These are phyloP conservation scores for Dascillus cervinus DNA, from an alignment of 2,888 invertebrate genomes.

Conservation along the genomic window DNA sequence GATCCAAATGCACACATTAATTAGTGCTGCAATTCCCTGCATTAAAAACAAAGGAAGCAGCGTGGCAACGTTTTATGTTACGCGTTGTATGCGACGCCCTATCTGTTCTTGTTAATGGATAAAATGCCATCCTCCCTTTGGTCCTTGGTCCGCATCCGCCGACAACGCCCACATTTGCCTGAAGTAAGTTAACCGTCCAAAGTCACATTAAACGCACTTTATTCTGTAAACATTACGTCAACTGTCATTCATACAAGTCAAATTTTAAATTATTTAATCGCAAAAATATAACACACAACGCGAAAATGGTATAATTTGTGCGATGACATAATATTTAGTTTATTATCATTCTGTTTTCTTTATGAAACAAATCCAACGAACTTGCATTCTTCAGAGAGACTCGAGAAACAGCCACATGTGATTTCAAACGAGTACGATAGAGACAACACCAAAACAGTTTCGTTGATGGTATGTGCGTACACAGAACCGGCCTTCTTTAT, in stretches of 20 bases:
- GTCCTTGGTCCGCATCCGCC: constrained; percentile 20
- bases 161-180: constrained; percentile 16
- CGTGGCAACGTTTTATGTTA: constrained; percentile 16
- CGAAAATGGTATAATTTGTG: background rate
- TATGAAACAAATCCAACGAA: constrained; percentile 11
- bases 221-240: background rate
- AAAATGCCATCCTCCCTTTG: constrained; percentile 23
- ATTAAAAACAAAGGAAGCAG: too few species aligned
- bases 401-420: constrained; percentile 1
- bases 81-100: constrained; percentile 12
- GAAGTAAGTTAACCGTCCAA: constrained; percentile 10
- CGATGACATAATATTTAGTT: constrained; percentile 12
- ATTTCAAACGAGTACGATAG: constrained; percentile 4
- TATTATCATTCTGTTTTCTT: constrained; percentile 10
- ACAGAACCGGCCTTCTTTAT: too few species aligned
- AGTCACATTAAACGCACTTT: constrained; percentile 11
- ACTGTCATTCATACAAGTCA: background rate
- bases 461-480: too few species aligned
- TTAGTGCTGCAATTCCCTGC: too few species aligned
- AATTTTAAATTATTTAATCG: background rate
- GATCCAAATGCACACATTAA: too few species aligned
- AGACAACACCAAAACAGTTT: constrained; percentile 16
- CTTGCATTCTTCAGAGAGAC: constrained; percentile 11
- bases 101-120: constrained; percentile 25
- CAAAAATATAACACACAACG: background rate